Evolutionary conservation across 1,140 invertebrate species (phyloP).

Genomic region (Ceratoteleas bidentatus): DNA sequence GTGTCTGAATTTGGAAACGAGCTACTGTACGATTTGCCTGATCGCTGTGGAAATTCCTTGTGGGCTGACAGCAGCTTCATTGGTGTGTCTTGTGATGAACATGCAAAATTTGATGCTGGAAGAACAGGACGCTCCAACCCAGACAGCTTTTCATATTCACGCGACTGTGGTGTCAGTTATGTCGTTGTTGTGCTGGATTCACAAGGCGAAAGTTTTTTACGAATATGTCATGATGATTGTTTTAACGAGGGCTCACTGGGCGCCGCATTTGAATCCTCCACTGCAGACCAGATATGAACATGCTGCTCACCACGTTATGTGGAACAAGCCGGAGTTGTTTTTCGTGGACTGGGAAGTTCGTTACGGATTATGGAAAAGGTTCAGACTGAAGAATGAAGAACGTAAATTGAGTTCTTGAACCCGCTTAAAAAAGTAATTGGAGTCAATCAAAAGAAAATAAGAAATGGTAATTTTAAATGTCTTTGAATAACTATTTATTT

Average conservation of each 20-base stretch:
- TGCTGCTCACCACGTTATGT: conserved; percentile 82
- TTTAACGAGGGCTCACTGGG: conserved; percentile 81
- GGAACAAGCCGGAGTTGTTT: conserved; percentile 84
- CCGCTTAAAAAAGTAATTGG: too few species aligned
- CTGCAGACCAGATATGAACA: conserved; percentile 81
- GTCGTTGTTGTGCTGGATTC: conserved; percentile 83
- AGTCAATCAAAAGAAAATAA: too few species aligned
- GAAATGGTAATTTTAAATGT: too few species aligned
- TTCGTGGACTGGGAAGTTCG: conserved; percentile 84
- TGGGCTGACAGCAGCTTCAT: conserved; percentile 82
- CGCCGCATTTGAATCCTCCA: conserved; percentile 84
- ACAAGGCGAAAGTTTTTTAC: conserved; percentile 82
- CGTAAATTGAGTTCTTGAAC: conserved; percentile 77
- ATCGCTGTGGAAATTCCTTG: conserved; percentile 83
- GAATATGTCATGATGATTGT: conserved; percentile 82
- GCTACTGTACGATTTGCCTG: conserved; percentile 82
- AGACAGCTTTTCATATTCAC: conserved; percentile 81
- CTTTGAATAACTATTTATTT: too few species aligned
- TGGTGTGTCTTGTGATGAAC: conserved; percentile 82
- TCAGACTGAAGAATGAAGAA: conserved; percentile 76
- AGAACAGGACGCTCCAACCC: conserved; percentile 36
- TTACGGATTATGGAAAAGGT: conserved; percentile 84
- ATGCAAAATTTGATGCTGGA: conserved; percentile 81
- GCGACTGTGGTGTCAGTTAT: conserved; percentile 82
- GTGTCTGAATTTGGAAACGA: conserved; percentile 80